phyloP scores from a whole-genome alignment of 2,797 vertebrate species.

The Lithobates pipiens region DNA sequence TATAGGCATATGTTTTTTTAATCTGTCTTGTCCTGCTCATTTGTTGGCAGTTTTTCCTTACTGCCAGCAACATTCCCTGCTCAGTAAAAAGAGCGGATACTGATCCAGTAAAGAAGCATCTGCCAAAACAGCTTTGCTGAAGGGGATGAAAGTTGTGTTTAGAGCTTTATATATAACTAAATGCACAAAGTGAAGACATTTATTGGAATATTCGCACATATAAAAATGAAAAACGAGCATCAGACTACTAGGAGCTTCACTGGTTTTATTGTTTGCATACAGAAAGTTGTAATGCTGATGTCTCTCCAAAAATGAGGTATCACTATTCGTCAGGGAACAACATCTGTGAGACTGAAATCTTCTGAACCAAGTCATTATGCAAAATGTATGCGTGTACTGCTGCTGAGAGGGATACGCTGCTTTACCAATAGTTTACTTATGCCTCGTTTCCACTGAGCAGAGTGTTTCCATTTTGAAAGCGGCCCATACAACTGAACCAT shows the following conservation, averaged over 20 bases:
- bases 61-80: neutral
- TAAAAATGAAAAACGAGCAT: conserved; percentile 18
- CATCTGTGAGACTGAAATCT: conserved; percentile 1
- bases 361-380: neutral
- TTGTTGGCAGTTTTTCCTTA: neutral
- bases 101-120: neutral
- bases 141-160: conserved; percentile 28
- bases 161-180: conserved; percentile 28
- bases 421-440: neutral
- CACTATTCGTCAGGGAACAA: neutral
- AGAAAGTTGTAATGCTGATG: conserved; percentile 29
- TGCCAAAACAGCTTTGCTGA: conserved; percentile 2
- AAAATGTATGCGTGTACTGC: neutral
- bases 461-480: no score
- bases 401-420: neutral
- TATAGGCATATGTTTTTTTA: neutral
- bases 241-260: neutral
- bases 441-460: no score
- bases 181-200: conserved; percentile 51
- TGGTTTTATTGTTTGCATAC: neutral
- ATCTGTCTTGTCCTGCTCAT: neutral
- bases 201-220: conserved; percentile 4
- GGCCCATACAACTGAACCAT: no score
- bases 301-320: conserved; percentile 7
- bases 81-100: neutral